Base-by-base conservation (phyloP, 2,113 vertebrate genomes). In the Oostethus manadensis region DNA sequence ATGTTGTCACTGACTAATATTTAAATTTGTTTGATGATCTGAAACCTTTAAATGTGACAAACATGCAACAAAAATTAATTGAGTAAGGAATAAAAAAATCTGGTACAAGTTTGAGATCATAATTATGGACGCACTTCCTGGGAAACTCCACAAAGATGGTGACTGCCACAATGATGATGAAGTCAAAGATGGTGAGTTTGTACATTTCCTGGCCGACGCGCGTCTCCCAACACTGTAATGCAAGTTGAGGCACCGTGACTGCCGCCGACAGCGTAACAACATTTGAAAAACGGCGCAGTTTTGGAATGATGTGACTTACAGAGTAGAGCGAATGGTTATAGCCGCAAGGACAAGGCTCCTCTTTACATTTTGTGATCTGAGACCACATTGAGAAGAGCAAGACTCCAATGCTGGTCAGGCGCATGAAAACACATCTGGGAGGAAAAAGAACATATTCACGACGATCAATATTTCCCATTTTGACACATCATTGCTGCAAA, bases 171-270 rank as follows among this genome's bases (percentile, higher is more conserved):
- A 95, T 94, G 61, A 94, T 92, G 78, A 98, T 87, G 77, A 98
- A 93, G 86, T 99, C 95, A 67, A 99, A 98, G 70, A 99, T 92
- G 84, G 92, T 92, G 56, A 99, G 91, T 68, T 98, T 99, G 82
- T 98, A 99, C 97, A 98, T 98, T 81, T 99, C 97, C 83, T 92
- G 93, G 10, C 97, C 97, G 29, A 99, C 92, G 10, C 91, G 90
- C 17, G 95, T 91, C 80, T 98, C 97, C 97, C 97, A 99, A 74
- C 97, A 99, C 96, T 99, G 85, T 15, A 35, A 14, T 26, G 15
- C 61, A 8, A 44, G 42, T 43, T 26, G 14, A 33, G 4, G n/a
- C 13, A 17, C 38, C 21, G 18, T 13, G 35, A 23, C 16, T 51
- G 17, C 1, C 40, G 21, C 14, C 29, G 29, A 33, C 29, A 33